Evolutionary conservation across 2,888 invertebrate genomes (phyloP), one percentile per base, ranked within the genome.

Genomic region (Lepidocyrtinus sp.): DNA sequence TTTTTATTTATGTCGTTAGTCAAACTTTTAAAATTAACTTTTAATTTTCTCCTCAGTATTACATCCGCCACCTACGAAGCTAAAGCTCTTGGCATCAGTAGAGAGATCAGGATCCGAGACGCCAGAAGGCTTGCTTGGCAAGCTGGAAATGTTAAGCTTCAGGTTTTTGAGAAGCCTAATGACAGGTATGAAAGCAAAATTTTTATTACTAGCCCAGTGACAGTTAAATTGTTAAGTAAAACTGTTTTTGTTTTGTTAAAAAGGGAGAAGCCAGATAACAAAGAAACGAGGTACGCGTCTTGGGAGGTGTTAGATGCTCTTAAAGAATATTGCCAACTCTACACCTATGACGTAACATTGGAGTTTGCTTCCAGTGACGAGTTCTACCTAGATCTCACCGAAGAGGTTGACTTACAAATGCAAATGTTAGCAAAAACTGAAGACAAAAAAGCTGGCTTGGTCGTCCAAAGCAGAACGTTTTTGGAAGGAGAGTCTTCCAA

Each of bases 341-440:
- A 59, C 19, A 12, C 59, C 2, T 64, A 45, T 36, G 46, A 68
- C 0, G 12, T 70, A 0, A 26, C 46, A n/a, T 5, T 80, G 26
- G 80, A 80, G 46, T 75, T 46, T n/a, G 45, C 75, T 2, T 80
- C 80, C 0, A 45, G 12, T n/a, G 80, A 80, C 24, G 80, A 80
- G 17, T 80, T 75, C 55, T 80, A 71, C 24, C 19, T 80, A 17
- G 80, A 80, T 25, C 19, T 80, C 0, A 75, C 80, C 1, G 45
- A 64, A 3, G 80, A 80, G 22, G 71, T 80, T 9, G 50, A 21
- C 12, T 7, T 24, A 1, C 21, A 45, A 0, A 22, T 75, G 45
- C 7, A n/a, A n/a, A n/a, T n/a, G n/a, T 12, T 61, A 61, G 7
- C 61, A 9, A 15, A 45, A 15, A 5, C 19, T 5, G 7, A 5